Percentiles rank a stretch among this genome's conserved stretches.
These are phyloP conservation scores for Cephalopterus ornatus DNA, from an alignment of 2,113 vertebrate species.

Conservation along the genomic window DNA sequence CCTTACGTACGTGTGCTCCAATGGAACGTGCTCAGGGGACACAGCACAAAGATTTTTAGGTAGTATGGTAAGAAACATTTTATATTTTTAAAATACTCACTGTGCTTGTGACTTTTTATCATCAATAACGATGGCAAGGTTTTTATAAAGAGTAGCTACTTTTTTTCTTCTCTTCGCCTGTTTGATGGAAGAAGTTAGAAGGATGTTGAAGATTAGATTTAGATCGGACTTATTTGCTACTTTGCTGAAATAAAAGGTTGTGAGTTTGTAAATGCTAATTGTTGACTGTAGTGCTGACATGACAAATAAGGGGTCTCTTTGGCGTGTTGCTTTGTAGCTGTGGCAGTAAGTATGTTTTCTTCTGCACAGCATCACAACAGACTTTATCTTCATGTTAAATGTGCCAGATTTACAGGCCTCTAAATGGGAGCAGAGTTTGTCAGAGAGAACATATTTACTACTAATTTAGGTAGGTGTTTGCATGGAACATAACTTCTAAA, in stretches of 20 bases:
- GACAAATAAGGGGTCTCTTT: background rate
- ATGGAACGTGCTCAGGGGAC: background rate
- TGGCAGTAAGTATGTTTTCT: background rate
- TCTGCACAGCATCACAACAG: background rate
- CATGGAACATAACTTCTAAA: background rate
- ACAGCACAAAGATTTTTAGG: background rate
- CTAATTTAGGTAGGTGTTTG: background rate
- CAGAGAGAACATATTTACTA: background rate
- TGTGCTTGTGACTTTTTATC: background rate
- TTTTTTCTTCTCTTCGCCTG: background rate
- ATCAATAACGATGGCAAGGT: background rate
- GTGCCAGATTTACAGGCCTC: background rate
- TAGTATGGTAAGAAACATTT: conserved; percentile 11
- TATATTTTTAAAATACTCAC: background rate
- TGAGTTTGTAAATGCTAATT: background rate
- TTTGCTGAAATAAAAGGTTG: background rate
- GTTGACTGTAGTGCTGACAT: background rate
- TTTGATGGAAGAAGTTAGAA: background rate
- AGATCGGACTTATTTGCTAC: background rate
- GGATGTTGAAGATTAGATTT: background rate
- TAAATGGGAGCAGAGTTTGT: background rate
- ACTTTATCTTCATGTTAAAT: background rate
- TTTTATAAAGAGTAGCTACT: background rate
- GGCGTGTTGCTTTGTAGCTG: background rate
- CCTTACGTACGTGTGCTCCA: background rate